These are phyloP conservation scores for Euspilapteryx auroguttella DNA, from an alignment of 2,888 invertebrate species.

Conservation along the genomic window DNA sequence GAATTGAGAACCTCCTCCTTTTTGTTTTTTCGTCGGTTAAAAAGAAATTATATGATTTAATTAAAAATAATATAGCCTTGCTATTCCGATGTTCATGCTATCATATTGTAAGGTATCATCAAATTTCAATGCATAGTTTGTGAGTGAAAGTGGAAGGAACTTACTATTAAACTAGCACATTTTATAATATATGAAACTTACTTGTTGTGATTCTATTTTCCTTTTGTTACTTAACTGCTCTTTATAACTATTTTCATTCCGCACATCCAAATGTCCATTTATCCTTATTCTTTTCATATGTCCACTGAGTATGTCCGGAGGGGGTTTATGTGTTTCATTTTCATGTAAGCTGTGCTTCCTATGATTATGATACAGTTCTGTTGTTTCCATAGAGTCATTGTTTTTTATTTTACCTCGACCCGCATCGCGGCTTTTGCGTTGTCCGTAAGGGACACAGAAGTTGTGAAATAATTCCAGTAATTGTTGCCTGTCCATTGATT, in stretches of 20 bases:
- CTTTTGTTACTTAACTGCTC: slow-evolving; percentile 24
- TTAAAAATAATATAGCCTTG: too few relatives aligned
- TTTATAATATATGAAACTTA: background rate
- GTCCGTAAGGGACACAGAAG: slow-evolving; percentile 46
- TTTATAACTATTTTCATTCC: too few relatives aligned
- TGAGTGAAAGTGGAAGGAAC: too few relatives aligned
- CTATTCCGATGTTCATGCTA: too few relatives aligned
- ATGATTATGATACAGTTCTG: background rate
- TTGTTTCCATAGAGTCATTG: slow-evolving; percentile 9
- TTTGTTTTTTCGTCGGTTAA: too few relatives aligned
- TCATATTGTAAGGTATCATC: too few relatives aligned
- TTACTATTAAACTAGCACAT: too few relatives aligned
- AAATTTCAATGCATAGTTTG: too few relatives aligned
- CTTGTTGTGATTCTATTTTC: slow-evolving; percentile 16
- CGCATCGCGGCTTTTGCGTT: slow-evolving; percentile 39
- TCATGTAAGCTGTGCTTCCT: slow-evolving; percentile 6
- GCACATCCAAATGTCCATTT: slow-evolving; percentile 16
- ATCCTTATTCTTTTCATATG: slow-evolving; percentile 38
- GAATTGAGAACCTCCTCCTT: too few relatives aligned
- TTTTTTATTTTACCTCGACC: slow-evolving; percentile 38
- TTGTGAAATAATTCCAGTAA: slow-evolving; percentile 39
- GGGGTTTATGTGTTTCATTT: slow-evolving; percentile 27
- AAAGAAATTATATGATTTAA: too few relatives aligned
- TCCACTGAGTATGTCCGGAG: slow-evolving; percentile 31
- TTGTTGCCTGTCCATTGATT: slow-evolving; percentile 27